Evolutionary conservation across 2,797 vertebrate species (phyloP), one percentile per base, ranked within the genome.

Genomic region (Apogon hyalosoma): DNA sequence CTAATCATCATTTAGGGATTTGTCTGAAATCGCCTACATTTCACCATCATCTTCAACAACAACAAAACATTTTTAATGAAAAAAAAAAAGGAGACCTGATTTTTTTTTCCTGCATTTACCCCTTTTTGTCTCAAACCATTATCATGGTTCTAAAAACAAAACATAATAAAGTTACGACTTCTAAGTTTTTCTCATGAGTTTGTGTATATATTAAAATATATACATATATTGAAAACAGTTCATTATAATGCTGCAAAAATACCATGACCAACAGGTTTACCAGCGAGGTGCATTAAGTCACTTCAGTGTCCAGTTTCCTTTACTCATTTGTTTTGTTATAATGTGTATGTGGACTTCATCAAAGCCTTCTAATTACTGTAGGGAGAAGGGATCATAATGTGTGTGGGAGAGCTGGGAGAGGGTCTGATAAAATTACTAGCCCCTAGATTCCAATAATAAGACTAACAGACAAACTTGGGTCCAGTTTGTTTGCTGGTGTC

Each of bases 81-180:
- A 68, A 72, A 57, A 68, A 72, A 68, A 72, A 85, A 73, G 69
- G 76, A 87, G 75, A 86, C 66, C 71, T 75, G 76, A 90, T 56
- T n/a, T 49, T 42, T 41, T 69, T 41, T 62, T 21, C 40, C 19
- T 70, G 52, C 86, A 91, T 90, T 91, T 89, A 82, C 83, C 73
- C 68, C 68, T 81, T 88, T 90, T 90, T 87, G 86, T 87, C 83
- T 90, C 71, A 84, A 87, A 90, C 87, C 86, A 75, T 89, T 83
- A 85, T 85, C 63, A 82, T 91, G 88, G 90, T 90, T 92, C 88
- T 88, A 87, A 92, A 91, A 88, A 81, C 75, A 64, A 93, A 92
- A 86, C 88, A 90, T 90, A 94, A 94, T 95, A 94, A 95, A 94
- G 86, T 91, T 88, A 93, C 92, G 84, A 93, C 88, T 93, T 95